Conservation (phyloP, 1,140 invertebrate species). For the Lamellibrachia luymesi region DNA sequence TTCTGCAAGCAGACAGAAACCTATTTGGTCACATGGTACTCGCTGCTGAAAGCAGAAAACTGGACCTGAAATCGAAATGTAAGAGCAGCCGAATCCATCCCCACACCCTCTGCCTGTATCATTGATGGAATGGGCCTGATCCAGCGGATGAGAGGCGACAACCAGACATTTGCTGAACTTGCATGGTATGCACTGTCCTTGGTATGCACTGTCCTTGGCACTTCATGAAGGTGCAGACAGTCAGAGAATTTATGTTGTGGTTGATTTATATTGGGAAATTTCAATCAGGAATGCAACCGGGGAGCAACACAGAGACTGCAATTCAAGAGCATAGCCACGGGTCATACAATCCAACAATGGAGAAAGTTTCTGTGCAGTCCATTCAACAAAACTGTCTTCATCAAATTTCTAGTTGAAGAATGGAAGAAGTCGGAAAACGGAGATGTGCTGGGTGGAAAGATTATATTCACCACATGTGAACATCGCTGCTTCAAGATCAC, state of each 20-base stretch:
- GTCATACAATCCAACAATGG: not conserved
- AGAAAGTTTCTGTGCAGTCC: not conserved
- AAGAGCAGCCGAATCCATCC: not conserved
- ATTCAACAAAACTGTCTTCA: not conserved
- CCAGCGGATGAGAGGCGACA: not conserved
- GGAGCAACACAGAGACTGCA: not conserved
- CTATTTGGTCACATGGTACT: no score
- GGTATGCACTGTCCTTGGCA: not conserved
- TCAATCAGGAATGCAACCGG: not conserved
- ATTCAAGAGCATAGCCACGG: not conserved
- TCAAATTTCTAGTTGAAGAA: not conserved
- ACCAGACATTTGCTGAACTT: not conserved
- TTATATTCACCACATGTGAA: not conserved
- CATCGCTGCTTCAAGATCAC: no score
- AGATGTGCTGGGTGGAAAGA: not conserved
- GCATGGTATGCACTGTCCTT: not conserved
- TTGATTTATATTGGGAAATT: not conserved
- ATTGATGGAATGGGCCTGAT: not conserved
- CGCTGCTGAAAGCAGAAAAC: no score
- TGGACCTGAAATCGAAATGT: no score
- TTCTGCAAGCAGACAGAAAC: no score
- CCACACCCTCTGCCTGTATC: not conserved
- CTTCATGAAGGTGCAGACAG: not conserved
- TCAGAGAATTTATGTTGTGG: not conserved
- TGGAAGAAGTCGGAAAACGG: not conserved